phyloP scores from a whole-genome alignment of 35 echinoderm and acorn worm genomes.

The Eucidaris tribuloides region DNA sequence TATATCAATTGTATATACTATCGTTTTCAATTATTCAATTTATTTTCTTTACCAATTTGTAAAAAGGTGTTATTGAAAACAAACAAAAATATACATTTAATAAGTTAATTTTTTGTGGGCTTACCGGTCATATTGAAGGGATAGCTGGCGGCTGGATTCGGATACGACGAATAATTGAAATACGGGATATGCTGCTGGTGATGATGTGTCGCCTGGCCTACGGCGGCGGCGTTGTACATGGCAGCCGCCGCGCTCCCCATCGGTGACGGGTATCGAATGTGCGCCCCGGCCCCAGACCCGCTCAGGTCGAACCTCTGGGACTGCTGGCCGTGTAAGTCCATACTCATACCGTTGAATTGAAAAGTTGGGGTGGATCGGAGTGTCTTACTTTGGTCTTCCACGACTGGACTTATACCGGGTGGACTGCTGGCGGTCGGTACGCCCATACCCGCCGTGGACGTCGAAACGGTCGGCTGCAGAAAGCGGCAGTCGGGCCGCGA shows the following conservation, averaged over 20 bases:
- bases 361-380: slow-evolving; percentile 15
- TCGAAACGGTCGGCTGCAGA: neutral
- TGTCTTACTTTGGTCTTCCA: neutral
- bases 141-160: slow-evolving; percentile 9
- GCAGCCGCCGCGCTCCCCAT: slow-evolving; percentile 20
- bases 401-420: neutral
- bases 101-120: too few relatives aligned
- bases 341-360: slow-evolving; percentile 22
- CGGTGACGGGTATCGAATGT: slow-evolving; percentile 16
- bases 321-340: slow-evolving; percentile 18
- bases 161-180: slow-evolving; percentile 24
- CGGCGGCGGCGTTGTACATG: slow-evolving; percentile 22
- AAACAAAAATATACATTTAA: too few relatives aligned
- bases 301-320: slow-evolving; percentile 11
- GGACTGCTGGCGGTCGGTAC: slow-evolving; percentile 5
- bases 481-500: slow-evolving; percentile 26
- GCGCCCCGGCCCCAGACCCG: neutral
- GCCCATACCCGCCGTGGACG: neutral
- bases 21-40: too few relatives aligned
- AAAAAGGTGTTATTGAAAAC: too few relatives aligned
- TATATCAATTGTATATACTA: too few relatives aligned
- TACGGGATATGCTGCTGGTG: slow-evolving; percentile 6
- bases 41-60: too few relatives aligned
- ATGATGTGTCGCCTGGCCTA: neutral
- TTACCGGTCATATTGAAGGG: slow-evolving; percentile 21